Percentiles rank a stretch among this genome's conserved stretches.
These are phyloP conservation scores for Diphyllodes magnificus DNA, from an alignment of 2,113 vertebrate species.

Conservation along the genomic window DNA sequence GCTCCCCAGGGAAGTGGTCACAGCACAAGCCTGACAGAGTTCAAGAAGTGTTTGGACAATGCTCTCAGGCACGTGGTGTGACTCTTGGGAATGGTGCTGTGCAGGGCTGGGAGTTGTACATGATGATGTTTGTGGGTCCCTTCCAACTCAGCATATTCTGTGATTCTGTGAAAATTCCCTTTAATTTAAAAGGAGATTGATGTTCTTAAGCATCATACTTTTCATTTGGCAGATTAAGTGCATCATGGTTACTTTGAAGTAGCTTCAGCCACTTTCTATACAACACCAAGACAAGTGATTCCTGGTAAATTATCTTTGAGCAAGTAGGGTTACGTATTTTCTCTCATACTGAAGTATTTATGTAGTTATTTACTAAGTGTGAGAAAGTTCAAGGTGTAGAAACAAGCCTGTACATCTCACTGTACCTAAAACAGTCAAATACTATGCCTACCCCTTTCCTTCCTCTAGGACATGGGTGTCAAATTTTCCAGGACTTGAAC, in stretches of 20 bases:
- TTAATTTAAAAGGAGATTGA: not conserved
- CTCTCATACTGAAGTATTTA: not conserved
- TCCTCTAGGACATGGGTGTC: not conserved
- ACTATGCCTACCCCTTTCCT: not conserved
- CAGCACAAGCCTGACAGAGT: not conserved
- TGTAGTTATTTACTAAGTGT: not conserved
- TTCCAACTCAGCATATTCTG: not conserved
- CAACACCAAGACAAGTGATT: not conserved
- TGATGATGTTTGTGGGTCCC: not conserved
- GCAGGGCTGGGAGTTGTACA: too few species aligned
- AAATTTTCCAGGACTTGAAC: not conserved
- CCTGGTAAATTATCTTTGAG: not conserved
- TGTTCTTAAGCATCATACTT: not conserved
- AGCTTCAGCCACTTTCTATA: not conserved
- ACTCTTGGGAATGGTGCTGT: not conserved
- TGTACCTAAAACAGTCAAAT: not conserved
- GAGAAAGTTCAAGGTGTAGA: not conserved
- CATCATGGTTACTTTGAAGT: not conserved
- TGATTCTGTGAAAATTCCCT: not conserved
- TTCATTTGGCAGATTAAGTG: not conserved
- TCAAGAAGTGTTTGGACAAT: not conserved
- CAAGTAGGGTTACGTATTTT: not conserved
- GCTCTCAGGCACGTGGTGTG: not conserved
- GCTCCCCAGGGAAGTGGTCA: not conserved
- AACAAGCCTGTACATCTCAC: not conserved